Evolutionary conservation across 2,888 invertebrate genomes (phyloP).

Genomic region (Hypercompe scribonia): DNA sequence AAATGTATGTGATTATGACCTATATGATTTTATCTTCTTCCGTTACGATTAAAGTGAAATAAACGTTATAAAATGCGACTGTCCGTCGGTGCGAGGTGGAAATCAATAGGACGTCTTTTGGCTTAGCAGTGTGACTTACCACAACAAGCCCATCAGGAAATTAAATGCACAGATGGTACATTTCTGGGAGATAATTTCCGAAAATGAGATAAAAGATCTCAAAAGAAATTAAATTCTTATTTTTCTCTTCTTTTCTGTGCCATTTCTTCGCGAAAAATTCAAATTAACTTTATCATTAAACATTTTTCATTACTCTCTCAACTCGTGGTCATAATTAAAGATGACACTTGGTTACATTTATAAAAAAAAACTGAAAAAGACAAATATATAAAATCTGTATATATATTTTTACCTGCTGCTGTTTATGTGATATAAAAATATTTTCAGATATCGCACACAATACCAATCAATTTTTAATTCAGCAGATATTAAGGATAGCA

Average conservation of each 20-base stretch:
- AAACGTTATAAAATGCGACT: too few species aligned
- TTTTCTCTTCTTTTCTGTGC: too few species aligned
- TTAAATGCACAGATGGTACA: too few species aligned
- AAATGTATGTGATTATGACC: background rate
- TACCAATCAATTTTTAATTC: too few species aligned
- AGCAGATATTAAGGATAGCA: too few species aligned
- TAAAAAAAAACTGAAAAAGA: background rate
- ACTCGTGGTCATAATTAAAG: background rate
- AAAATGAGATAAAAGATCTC: too few species aligned
- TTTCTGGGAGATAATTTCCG: too few species aligned
- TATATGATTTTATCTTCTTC: background rate
- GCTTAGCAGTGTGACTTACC: background rate
- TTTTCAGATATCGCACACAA: too few species aligned
- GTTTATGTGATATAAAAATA: too few species aligned
- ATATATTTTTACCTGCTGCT: background rate
- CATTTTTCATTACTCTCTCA: background rate
- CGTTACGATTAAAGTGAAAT: background rate
- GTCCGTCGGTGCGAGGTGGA: background rate
- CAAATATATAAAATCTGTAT: background rate
- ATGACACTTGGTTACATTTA: background rate
- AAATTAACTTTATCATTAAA: background rate
- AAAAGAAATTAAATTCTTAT: too few species aligned
- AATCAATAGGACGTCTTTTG: background rate
- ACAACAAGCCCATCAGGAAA: background rate
- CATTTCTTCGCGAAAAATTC: background rate